Evolutionary conservation across 2,797 vertebrate genomes (phyloP).

Genomic region (Propithecus deckenii): DNA sequence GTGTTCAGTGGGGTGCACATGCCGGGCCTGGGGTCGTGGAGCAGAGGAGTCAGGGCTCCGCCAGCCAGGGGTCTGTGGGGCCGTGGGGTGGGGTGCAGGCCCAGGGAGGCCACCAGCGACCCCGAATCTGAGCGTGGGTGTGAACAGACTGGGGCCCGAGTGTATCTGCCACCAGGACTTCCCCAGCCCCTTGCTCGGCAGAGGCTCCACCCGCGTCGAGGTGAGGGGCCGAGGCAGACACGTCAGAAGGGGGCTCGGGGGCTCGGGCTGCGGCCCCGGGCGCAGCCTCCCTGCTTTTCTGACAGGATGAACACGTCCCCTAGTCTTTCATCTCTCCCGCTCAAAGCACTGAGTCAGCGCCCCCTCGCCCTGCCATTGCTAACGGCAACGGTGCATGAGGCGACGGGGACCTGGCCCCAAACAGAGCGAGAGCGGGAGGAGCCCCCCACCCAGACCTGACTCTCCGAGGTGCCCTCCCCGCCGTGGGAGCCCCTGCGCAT

Average conservation of each 20-base stretch:
- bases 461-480: not conserved
- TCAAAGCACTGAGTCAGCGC: not conserved
- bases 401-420: too few relatives aligned
- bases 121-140: not conserved
- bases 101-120: not conserved
- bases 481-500: not conserved
- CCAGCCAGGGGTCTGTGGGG: too few relatives aligned
- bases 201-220: not conserved
- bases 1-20: not conserved
- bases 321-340: not conserved
- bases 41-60: not conserved
- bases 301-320: not conserved
- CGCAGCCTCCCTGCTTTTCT: not conserved
- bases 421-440: not conserved
- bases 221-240: not conserved
- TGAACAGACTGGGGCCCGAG: not conserved
- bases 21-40: not conserved
- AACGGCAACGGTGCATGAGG: not conserved
- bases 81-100: too few relatives aligned
- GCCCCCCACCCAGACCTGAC: not conserved
- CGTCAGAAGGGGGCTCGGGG: not conserved
- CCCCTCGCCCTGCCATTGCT: not conserved
- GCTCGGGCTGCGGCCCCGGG: not conserved
- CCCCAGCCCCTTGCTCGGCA: not conserved
- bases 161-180: not conserved